A percentile compares a stretch with the other conserved stretches of the same genome.
Conservation (phyloP, 2,113 vertebrate genomes). For the Salvelinus alpinus region DNA sequence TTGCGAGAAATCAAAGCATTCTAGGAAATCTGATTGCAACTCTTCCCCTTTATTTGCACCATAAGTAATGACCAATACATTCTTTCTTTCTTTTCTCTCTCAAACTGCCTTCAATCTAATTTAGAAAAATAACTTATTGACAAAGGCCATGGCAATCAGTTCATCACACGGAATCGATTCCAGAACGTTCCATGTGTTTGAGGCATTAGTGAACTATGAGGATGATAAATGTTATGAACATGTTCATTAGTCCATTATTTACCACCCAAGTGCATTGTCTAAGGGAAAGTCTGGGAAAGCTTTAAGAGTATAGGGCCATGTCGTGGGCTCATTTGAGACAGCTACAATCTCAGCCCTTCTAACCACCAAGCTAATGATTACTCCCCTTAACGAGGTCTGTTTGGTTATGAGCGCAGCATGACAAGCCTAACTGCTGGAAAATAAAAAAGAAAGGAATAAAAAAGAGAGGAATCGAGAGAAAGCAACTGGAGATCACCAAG, state of each 20-base stretch:
- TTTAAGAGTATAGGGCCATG: conserved; percentile 29
- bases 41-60: conserved; percentile 38
- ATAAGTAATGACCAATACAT: conserved; percentile 50
- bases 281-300: conserved; percentile 43
- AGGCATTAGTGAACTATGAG: conserved; percentile 1
- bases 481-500: conserved; percentile 53
- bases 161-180: conserved; percentile 36
- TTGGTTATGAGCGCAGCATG: conserved; percentile 38
- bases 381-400: conserved; percentile 40
- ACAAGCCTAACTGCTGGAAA: background rate
- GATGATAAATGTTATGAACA: conserved; percentile 39
- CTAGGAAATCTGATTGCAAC: conserved; percentile 24
- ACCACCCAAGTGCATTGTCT: conserved; percentile 53
- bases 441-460: background rate
- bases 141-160: conserved; percentile 20
- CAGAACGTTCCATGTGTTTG: conserved; percentile 33
- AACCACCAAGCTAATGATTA: conserved; percentile 42
- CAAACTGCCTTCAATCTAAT: conserved; percentile 4
- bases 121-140: background rate
- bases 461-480: conserved; percentile 22
- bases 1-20: conserved; percentile 21
- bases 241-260: conserved; percentile 14
- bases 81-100: conserved; percentile 37
- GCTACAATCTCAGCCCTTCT: too few relatives aligned
- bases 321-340: too few relatives aligned